Evolutionary conservation across 53 echinoderm and acorn worm species (phyloP).

Genomic region (Pentamera pediparva): DNA sequence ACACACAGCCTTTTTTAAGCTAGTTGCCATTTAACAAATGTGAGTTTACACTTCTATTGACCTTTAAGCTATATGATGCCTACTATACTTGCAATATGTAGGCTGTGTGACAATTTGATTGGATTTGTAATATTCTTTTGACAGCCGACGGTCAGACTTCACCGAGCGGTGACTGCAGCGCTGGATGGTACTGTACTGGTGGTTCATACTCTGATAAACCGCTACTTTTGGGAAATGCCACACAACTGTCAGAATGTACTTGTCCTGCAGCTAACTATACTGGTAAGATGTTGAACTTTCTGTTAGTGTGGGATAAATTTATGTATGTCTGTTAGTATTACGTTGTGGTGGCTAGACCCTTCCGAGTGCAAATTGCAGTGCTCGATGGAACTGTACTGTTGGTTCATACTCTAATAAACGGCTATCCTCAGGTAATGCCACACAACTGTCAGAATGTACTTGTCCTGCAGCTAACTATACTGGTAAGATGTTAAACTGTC

Average conservation of each 20-base stretch:
- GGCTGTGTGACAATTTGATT: too few relatives aligned
- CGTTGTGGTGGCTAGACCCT: too few relatives aligned
- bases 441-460: constrained; percentile 82
- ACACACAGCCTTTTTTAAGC: too few relatives aligned
- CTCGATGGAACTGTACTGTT: constrained; percentile 93
- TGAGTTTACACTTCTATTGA: too few relatives aligned
- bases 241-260: constrained; percentile 82
- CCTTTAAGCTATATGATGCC: too few relatives aligned
- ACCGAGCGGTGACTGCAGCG: constrained; percentile 78
- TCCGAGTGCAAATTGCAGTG: constrained; percentile 78
- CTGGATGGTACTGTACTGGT: constrained; percentile 96
- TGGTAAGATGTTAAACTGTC: constrained; percentile 39
- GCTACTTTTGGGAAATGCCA: constrained; percentile 68
- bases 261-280: constrained; percentile 92
- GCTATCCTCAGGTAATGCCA: constrained; percentile 73
- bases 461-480: constrained; percentile 92
- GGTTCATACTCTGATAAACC: constrained; percentile 84
- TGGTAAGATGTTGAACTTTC: constrained; percentile 33
- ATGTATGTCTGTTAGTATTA: too few relatives aligned
- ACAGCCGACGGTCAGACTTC: constrained; percentile 70
- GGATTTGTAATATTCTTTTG: too few relatives aligned
- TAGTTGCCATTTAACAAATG: too few relatives aligned
- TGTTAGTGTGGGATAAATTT: too few relatives aligned
- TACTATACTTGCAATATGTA: too few relatives aligned
- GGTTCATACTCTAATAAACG: constrained; percentile 82